Conservation (phyloP, 2,888 invertebrate genomes). For the Drosophila macrothrix region DNA sequence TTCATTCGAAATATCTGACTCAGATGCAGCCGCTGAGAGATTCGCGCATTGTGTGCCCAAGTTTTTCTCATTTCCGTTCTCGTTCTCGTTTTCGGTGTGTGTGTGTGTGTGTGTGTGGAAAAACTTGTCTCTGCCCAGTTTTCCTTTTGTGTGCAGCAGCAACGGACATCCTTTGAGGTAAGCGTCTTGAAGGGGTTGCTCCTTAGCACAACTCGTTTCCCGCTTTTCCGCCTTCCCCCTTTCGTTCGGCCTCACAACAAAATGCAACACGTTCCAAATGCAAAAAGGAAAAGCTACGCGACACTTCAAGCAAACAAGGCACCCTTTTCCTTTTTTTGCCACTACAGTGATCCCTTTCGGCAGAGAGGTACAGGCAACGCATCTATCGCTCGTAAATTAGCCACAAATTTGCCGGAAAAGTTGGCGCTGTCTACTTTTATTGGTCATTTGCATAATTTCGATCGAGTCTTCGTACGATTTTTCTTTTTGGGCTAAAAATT, state of each 20-base stretch:
- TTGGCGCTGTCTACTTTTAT: conserved; percentile 41
- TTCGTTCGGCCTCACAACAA: conserved; percentile 58
- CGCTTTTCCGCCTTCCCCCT: conserved; percentile 8
- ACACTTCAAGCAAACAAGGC: conserved; percentile 13
- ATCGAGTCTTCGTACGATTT: conserved; percentile 11
- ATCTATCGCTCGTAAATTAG: conserved; percentile 71
- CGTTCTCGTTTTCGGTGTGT: background rate
- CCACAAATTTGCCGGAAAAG: conserved; percentile 79
- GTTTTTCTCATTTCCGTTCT: conserved; percentile 76
- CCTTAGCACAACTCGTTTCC: conserved; percentile 57
- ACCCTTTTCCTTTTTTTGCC: background rate
- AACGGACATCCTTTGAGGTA: conserved; percentile 22
- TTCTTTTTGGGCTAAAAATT: conserved; percentile 63
- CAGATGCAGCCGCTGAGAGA: conserved; percentile 28
- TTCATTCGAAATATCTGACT: conserved; percentile 21
- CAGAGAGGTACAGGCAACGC: conserved; percentile 40
- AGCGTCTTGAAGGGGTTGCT: conserved; percentile 33
- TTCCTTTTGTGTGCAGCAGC: conserved; percentile 43
- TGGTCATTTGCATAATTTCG: conserved; percentile 47
- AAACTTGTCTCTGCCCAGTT: conserved; percentile 71
- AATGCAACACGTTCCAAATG: conserved; percentile 73
- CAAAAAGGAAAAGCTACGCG: conserved; percentile 5
- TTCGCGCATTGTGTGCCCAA: conserved; percentile 52
- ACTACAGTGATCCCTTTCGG: background rate
- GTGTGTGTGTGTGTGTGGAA: conserved; percentile 20